Percentiles rank a stretch among this genome's conserved stretches.
Conservation (phyloP, 1,140 invertebrate genomes). For the Archivesica marissinica region DNA sequence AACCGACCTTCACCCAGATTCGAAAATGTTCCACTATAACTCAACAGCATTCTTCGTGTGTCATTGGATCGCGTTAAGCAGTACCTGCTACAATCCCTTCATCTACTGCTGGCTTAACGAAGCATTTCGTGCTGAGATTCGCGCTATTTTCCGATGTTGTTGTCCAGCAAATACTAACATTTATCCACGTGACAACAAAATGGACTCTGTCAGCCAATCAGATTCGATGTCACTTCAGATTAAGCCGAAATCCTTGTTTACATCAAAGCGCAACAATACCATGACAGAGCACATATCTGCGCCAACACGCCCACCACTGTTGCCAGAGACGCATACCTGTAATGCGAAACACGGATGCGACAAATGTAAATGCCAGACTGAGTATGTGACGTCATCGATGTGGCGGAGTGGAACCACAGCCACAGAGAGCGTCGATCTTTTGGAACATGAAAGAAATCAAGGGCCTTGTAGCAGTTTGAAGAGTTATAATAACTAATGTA, state of each 20-base stretch:
- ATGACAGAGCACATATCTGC: neutral
- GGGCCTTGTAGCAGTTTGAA: no score
- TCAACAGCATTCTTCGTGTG: constrained; percentile 84
- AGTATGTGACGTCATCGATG: neutral
- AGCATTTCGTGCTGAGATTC: constrained; percentile 79
- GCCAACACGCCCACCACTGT: neutral
- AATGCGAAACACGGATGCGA: neutral
- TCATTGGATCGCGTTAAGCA: constrained; percentile 86
- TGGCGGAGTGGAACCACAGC: neutral
- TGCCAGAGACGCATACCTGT: neutral
- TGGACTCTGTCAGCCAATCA: constrained; percentile 41
- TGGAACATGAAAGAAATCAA: neutral
- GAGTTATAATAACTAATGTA: no score
- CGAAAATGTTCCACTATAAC: constrained; percentile 73
- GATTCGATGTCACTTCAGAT: constrained; percentile 38
- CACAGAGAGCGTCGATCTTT: constrained; percentile 9
- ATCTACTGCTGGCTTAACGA: constrained; percentile 86
- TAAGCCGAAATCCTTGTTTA: constrained; percentile 3
- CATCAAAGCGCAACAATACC: constrained; percentile 17
- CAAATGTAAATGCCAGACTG: neutral
- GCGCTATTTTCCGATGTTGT: constrained; percentile 73
- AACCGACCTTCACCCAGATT: constrained; percentile 84
- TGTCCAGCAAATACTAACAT: constrained; percentile 30
- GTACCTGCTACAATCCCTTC: constrained; percentile 86
- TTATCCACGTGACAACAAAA: constrained; percentile 25